Evolutionary conservation across 2,113 vertebrate genomes (phyloP), one percentile per base, ranked within the genome.

Genomic region (Sapajus apella): DNA sequence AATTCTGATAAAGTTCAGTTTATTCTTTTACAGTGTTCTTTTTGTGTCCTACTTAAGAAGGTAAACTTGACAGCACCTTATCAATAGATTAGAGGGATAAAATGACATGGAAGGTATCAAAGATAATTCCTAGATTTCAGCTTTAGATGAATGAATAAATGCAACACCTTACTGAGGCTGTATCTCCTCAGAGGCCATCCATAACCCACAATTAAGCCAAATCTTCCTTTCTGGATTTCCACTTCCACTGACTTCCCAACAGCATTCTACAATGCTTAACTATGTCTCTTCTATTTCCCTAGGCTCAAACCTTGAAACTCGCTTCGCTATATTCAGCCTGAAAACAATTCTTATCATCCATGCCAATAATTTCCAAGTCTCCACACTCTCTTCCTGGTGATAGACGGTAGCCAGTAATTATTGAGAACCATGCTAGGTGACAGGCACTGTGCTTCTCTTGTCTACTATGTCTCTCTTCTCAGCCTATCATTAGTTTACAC

Each of bases 341-440:
- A 92, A 95, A 94, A 94, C 52, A 95, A 88, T 43, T 50, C 35
- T 70, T 73, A 82, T 50, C 58, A 95, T 30, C 20, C 37, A 25
- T 35, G 70, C 40, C 85, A 95, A 25, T 89, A 47, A 86, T 94
- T 86, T 96, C 83, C 75, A 96, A 93, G 83, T 82, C 30, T 94
- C 50, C 47, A 87, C 21, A 64, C 68, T 79, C 40, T 93, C 80
- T 96, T 66, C 58, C 86, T 7, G 30, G 72, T 35, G 75, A 95
- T 0, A 84, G 80, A 30, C n/a, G n/a, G 43, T 11, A 83, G 50
- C 50, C 30, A 64, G 52, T 76, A 81, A 43, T 91, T 92, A 89
- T 5, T 27, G 58, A 87, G 12, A 45, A 72, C 5, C 55, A 68
- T 32, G 40, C 52, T 86, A 32, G 55, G 23, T 72, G 27, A 73